Percentiles rank a stretch among this genome's conserved stretches.
Conservation (phyloP, 2,888 invertebrate genomes). For the Dasysyrphus albostriatus region DNA sequence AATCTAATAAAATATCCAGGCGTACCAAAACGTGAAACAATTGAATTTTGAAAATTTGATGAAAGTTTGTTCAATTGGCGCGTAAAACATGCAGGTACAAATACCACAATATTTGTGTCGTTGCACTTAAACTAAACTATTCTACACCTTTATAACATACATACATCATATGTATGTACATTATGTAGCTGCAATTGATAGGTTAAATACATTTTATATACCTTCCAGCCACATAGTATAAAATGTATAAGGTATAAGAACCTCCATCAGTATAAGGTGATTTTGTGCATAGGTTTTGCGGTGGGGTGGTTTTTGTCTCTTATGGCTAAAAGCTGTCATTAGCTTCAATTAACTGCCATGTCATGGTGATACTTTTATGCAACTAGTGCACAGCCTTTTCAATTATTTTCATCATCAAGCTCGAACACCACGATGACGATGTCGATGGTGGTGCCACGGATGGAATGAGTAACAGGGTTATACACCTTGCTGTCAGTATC, state of each 20-base stretch:
- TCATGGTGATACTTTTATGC: slow-evolving; percentile 68
- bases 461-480: slow-evolving; percentile 8
- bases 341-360: slow-evolving; percentile 74
- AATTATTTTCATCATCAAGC: slow-evolving; percentile 57
- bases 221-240: not conserved
- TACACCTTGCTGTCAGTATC: not conserved
- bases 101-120: slow-evolving; percentile 17
- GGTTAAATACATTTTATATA: slow-evolving; percentile 31
- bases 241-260: too few species aligned
- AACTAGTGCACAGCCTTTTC: slow-evolving; percentile 63
- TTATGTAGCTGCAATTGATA: slow-evolving; percentile 42
- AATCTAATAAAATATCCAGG: slow-evolving; percentile 8
- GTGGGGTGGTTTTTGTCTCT: slow-evolving; percentile 60
- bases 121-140: slow-evolving; percentile 36
- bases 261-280: slow-evolving; percentile 1
- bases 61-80: slow-evolving; percentile 39
- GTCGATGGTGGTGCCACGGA: not conserved
- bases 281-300: slow-evolving; percentile 10
- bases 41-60: slow-evolving; percentile 68
- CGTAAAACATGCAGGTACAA: slow-evolving; percentile 25
- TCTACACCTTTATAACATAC: not conserved
- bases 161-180: not conserved
- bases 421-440: not conserved
- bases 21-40: slow-evolving; percentile 27
- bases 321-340: slow-evolving; percentile 74